A percentile compares a stretch with the other conserved stretches of the same genome.
These are phyloP conservation scores for Corythornis cristatus DNA, from an alignment of 2,113 vertebrate species.

Conservation along the genomic window DNA sequence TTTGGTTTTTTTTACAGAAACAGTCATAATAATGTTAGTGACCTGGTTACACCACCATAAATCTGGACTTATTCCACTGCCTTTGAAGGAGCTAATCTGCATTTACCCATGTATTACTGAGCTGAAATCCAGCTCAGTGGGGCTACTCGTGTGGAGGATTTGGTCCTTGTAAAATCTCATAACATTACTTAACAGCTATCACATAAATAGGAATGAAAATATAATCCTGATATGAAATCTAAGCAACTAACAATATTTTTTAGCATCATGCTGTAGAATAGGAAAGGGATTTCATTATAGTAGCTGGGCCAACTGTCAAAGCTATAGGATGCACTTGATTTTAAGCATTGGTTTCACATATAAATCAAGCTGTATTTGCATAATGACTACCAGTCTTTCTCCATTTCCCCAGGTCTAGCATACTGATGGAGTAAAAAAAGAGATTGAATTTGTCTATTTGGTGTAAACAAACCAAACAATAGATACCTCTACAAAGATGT, in stretches of 20 bases:
- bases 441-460: background rate
- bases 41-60: background rate
- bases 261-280: background rate
- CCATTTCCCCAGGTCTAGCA: background rate
- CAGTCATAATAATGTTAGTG: background rate
- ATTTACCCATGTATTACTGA: background rate
- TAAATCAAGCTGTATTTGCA: background rate
- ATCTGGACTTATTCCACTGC: background rate
- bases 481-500: background rate
- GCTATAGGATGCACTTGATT: background rate
- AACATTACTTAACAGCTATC: slow-evolving; percentile 20
- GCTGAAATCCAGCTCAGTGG: slow-evolving; percentile 37
- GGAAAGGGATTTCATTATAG: background rate
- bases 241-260: background rate
- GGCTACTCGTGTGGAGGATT: background rate
- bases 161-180: slow-evolving; percentile 10
- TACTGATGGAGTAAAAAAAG: background rate
- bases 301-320: background rate
- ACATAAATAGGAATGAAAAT: slow-evolving; percentile 32
- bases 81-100: slow-evolving; percentile 37
- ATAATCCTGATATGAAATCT: slow-evolving; percentile 6
- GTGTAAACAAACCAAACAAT: background rate
- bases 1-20: background rate
- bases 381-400: background rate
- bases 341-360: background rate